Base-by-base conservation (phyloP, 2,888 invertebrate genomes). In the Crematogaster levior region DNA sequence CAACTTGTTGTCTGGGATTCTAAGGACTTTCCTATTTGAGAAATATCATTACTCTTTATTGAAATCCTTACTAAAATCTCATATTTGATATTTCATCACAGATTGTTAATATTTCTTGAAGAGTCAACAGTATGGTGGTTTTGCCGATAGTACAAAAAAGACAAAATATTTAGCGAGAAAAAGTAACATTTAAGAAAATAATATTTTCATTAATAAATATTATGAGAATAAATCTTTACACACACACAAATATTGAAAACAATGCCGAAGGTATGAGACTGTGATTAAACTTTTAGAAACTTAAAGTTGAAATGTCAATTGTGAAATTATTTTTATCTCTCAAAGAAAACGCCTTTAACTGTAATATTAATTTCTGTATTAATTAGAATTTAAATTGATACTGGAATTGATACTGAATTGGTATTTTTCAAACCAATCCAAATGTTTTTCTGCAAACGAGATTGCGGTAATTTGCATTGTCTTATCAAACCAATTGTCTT, bases 21-120 rank as follows among this genome's bases (percentile, higher is more conserved):
- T 15, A 63, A 34, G 40, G 65, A 63, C 43, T 83, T 83, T 18
- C 30, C 56, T 37, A 74, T 70, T 87, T 43, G 65, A 79, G 70
- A 65, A 81, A 74, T 56, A 70, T 30, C 46, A n/a, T 74, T 46
- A 40, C 60, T 53, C 34, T 82, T 30, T 66, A 80, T 72, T 27
- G 61, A 75, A n/a, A n/a, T 27, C 30, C 53, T 43, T 30, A 72
- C 66, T 48, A 68, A 84, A 65, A 81, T 73, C 27, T 60, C 43
- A 53, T 10, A 27, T 65, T 40, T 40, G 21, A 53, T 40, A 21
- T 74, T 73, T 48, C 10, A 48, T 72, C 3, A 15, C 37, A 60
- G 30, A 27, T 80, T 48, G n/a, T 53, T 74, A 79, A 72, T 74
- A 46, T n/a, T 79, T 15, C 6, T n/a, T 27, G 1, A 73, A 73